These are phyloP conservation scores for Seriola dumerili DNA, from an alignment of 2,113 vertebrate genomes.

Conservation along the genomic window DNA sequence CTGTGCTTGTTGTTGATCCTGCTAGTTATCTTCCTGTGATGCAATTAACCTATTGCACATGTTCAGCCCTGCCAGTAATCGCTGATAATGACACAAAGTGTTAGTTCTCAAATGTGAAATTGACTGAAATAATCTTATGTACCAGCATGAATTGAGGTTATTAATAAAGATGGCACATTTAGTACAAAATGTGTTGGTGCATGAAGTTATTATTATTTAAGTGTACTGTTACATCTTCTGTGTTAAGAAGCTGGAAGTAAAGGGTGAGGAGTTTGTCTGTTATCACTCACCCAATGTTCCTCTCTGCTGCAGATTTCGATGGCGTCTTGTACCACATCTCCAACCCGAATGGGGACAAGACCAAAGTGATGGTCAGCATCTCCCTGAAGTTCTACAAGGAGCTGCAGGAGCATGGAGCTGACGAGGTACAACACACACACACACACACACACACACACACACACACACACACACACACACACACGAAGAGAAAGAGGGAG, in stretches of 20 bases:
- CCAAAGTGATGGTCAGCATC: slow-evolving; percentile 99
- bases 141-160: background rate
- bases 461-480: slow-evolving; percentile 6
- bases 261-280: background rate
- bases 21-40: background rate
- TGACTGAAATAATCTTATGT: background rate
- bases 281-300: background rate
- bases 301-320: slow-evolving; percentile 91
- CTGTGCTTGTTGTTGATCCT: background rate
- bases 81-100: background rate
- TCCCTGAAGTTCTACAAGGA: slow-evolving; percentile 99
- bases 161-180: background rate
- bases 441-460: slow-evolving; percentile 17
- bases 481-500: background rate
- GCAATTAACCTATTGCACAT: slow-evolving; percentile 8
- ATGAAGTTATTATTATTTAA: background rate
- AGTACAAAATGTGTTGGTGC: background rate
- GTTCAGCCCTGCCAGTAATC: background rate
- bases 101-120: background rate
- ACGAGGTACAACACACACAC: slow-evolving; percentile 88
- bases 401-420: slow-evolving; percentile 96
- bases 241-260: background rate
- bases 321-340: slow-evolving; percentile 99
- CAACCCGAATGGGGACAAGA: slow-evolving; percentile 98
- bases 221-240: background rate